phyloP scores from a whole-genome alignment of 2,113 vertebrate species.

The western clawed frog (Xenopus tropicalis) region UCB_Xtro_10.0 CM004444.2:10862501-10863000 shows the following conservation, averaged over 20 bases:
- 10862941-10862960: neutral
- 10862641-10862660: neutral
- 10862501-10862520: too few species aligned
- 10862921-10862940: constrained; percentile 6
- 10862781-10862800: too few species aligned
- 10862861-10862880: constrained; percentile 12
- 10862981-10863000: neutral
- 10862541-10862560: neutral
- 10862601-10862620: neutral
- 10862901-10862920: constrained; percentile 38
- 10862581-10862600: neutral
- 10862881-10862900: constrained; percentile 16
- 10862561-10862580: neutral
- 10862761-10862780: too few species aligned
- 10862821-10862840: constrained; percentile 24
- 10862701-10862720: too few species aligned
- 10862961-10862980: too few species aligned
- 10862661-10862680: too few species aligned
- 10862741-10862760: too few species aligned
- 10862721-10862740: too few species aligned
- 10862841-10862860: constrained; percentile 4
- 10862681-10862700: too few species aligned
- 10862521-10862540: too few species aligned
- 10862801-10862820: neutral
- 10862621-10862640: neutral